These are phyloP conservation scores for Ptyas mucosa DNA, from an alignment of 2,113 vertebrate genomes.

Conservation along the genomic window DNA sequence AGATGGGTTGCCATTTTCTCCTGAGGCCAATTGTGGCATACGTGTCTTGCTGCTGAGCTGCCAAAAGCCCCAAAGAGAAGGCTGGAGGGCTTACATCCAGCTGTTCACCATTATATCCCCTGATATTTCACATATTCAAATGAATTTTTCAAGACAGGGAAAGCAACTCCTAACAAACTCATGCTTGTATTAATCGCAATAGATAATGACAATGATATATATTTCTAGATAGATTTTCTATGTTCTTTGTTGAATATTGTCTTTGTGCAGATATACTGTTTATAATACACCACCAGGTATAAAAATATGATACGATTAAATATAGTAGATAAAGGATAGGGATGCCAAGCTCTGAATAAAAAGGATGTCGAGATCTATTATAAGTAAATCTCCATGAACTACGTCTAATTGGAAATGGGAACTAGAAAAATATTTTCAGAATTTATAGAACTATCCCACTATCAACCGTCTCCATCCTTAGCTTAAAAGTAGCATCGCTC, in stretches of 20 bases:
- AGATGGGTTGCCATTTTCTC: neutral
- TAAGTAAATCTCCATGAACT: neutral
- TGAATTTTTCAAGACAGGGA: neutral
- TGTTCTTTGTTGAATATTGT: neutral
- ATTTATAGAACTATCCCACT: neutral
- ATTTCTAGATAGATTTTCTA: neutral
- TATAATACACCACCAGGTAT: neutral
- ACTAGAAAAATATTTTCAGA: neutral
- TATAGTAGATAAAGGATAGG: neutral
- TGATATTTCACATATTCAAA: neutral
- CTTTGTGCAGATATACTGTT: neutral
- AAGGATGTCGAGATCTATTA: neutral
- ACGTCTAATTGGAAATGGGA: neutral
- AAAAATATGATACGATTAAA: neutral
- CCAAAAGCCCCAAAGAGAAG: neutral
- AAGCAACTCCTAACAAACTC: neutral
- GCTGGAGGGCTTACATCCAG: neutral
- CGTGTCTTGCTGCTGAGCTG: neutral
- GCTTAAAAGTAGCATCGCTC: neutral
- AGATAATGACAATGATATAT: neutral
- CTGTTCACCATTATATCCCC: neutral
- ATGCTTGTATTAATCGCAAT: neutral
- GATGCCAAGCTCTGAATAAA: neutral
- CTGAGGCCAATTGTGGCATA: conserved; percentile 21
- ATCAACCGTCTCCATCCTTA: neutral